phyloP scores from a whole-genome alignment of 1,140 invertebrate species.

The Temnothorax longispinosus region DNA sequence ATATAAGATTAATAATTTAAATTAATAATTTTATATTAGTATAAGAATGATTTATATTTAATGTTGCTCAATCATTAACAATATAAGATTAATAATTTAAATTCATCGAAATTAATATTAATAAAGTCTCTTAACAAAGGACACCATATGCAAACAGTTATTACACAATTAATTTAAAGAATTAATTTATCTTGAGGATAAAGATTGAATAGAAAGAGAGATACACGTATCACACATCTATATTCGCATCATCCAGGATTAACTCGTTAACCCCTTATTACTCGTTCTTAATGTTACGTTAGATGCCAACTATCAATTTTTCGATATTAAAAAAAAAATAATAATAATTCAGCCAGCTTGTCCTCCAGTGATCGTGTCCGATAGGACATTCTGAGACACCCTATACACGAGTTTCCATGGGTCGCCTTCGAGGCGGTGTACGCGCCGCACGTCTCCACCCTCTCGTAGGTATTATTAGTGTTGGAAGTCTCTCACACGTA shows the following conservation, averaged over 20 bases:
- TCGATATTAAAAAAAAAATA: neutral
- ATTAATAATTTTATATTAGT: neutral
- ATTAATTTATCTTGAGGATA: neutral
- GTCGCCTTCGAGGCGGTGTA: constrained; percentile 59
- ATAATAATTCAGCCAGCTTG: neutral
- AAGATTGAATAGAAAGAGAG: neutral
- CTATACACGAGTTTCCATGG: constrained; percentile 32
- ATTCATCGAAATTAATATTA: neutral
- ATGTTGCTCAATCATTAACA: neutral
- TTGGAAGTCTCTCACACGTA: constrained; percentile 76
- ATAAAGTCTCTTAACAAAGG: neutral
- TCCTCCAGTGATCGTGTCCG: neutral
- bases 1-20: too few relatives aligned
- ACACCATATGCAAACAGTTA: neutral
- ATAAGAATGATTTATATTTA: too few relatives aligned
- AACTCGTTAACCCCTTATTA: neutral
- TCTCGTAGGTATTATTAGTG: constrained; percentile 78
- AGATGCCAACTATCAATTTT: neutral
- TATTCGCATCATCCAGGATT: neutral
- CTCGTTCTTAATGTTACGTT: neutral
- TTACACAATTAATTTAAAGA: neutral
- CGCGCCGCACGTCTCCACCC: constrained; percentile 57
- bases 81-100: neutral
- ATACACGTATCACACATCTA: neutral
- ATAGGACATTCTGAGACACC: constrained; percentile 38